These are phyloP conservation scores for Temnothorax nylanderi DNA, from an alignment of 1,140 invertebrate genomes.

Conservation along the genomic window DNA sequence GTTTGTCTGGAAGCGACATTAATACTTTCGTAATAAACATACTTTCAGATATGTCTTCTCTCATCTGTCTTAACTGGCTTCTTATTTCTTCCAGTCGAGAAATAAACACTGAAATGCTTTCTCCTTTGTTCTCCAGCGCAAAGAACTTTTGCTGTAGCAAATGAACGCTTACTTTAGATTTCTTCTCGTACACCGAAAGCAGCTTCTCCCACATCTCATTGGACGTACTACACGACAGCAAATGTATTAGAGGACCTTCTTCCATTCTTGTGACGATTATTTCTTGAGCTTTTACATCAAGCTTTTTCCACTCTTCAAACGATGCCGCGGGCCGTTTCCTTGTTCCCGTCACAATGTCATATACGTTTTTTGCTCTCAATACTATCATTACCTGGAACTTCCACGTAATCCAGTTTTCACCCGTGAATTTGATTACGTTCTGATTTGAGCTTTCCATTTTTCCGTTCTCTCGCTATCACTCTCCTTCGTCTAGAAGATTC, in stretches of 20 bases:
- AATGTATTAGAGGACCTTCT: not conserved
- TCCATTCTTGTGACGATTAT: slow-evolving; percentile 15
- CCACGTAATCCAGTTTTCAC: not conserved
- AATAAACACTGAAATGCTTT: not conserved
- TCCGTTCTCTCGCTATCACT: not conserved
- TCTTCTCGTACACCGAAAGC: slow-evolving; percentile 20
- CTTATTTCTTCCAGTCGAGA: not conserved
- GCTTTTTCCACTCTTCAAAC: not conserved
- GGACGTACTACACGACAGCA: not conserved
- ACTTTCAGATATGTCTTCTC: slow-evolving; percentile 61
- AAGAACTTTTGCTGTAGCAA: slow-evolving; percentile 24
- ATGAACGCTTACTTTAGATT: not conserved
- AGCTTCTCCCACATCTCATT: slow-evolving; percentile 32
- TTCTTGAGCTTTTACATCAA: not conserved
- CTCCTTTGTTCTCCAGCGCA: not conserved
- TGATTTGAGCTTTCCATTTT: not conserved
- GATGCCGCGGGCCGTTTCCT: not conserved
- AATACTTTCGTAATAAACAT: slow-evolving; percentile 76
- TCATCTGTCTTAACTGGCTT: not conserved
- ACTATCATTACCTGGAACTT: not conserved
- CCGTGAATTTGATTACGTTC: not conserved
- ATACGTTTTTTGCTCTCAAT: not conserved
- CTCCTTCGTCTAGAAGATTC: not conserved
- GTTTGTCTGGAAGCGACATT: slow-evolving; percentile 68
- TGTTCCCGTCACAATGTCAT: not conserved